Evolutionary conservation across 2,113 vertebrate genomes (phyloP).

Genomic region (Bubo scandiacus): DNA sequence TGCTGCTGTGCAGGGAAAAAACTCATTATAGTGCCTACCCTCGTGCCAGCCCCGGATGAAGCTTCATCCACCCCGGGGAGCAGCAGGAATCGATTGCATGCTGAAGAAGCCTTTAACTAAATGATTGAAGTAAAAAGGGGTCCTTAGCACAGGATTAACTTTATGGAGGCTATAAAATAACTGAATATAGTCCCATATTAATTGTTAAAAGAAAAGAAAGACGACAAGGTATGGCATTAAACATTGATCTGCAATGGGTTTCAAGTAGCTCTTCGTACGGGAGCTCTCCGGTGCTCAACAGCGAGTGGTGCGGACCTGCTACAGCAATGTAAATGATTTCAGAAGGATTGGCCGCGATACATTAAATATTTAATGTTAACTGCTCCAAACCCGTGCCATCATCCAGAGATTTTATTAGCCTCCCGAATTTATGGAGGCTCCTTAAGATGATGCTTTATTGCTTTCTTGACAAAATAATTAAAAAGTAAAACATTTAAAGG

Average conservation of each 20-base stretch:
- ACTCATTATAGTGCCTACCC: neutral
- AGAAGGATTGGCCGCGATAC: neutral
- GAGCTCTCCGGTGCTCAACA: neutral
- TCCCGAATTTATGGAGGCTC: neutral
- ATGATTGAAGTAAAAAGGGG: neutral
- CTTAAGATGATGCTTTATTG: slow-evolving; percentile 2
- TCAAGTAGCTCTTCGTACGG: neutral
- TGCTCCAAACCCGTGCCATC: neutral
- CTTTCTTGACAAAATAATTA: slow-evolving; percentile 35
- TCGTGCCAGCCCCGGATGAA: neutral
- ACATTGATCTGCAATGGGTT: neutral
- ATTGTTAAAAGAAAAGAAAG: slow-evolving; percentile 23
- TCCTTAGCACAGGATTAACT: slow-evolving; percentile 18
- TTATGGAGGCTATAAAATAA: slow-evolving; percentile 34
- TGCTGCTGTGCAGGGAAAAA: neutral
- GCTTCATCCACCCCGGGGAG: neutral
- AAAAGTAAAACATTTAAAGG: slow-evolving; percentile 42
- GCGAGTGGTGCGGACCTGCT: rapidly evolving
- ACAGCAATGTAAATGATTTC: neutral
- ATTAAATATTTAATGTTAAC: slow-evolving; percentile 17
- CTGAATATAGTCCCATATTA: neutral
- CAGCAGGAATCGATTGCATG: neutral
- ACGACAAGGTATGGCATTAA: neutral
- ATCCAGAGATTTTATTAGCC: slow-evolving; percentile 25
- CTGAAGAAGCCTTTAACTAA: slow-evolving; percentile 5